phyloP scores from a whole-genome alignment of 2,797 vertebrate genomes.

The Pagetopsis macropterus region DNA sequence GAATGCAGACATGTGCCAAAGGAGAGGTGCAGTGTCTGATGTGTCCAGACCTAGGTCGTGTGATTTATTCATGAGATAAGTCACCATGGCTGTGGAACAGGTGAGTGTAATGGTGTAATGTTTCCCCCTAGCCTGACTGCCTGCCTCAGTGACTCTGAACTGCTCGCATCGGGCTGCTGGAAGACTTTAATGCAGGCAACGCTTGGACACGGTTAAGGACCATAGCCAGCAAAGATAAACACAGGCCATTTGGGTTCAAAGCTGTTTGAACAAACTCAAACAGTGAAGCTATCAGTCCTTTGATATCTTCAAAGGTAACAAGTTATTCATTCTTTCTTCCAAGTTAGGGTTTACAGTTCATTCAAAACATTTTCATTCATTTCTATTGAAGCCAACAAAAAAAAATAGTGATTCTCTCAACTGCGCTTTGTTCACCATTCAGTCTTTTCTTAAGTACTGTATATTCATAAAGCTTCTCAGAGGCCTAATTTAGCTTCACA shows the following conservation, averaged over 20 bases:
- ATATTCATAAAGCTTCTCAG: constrained; percentile 49
- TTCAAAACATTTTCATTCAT: constrained; percentile 29
- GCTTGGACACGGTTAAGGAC: constrained; percentile 60
- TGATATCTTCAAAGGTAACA: constrained; percentile 56
- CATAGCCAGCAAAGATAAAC: constrained; percentile 68
- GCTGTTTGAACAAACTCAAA: constrained; percentile 50
- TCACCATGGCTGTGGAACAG: constrained; percentile 75
- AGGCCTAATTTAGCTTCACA: constrained; percentile 52
- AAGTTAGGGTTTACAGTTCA: constrained; percentile 24
- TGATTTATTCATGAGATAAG: constrained; percentile 83
- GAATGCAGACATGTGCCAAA: constrained; percentile 64
- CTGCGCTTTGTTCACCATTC: constrained; percentile 6
- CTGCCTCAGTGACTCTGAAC: constrained; percentile 71
- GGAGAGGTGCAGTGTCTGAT: constrained; percentile 57
- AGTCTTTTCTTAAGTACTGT: constrained; percentile 10
- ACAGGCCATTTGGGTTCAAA: constrained; percentile 63
- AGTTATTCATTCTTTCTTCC: constrained; percentile 44
- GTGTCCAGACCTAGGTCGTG: constrained; percentile 60
- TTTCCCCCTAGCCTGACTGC: constrained; percentile 69
- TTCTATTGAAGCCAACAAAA: background rate
- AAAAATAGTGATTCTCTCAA: background rate
- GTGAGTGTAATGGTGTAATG: constrained; percentile 78
- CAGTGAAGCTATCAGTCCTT: constrained; percentile 40
- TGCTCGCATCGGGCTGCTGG: constrained; percentile 51
- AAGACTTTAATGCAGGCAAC: constrained; percentile 68